Conservation (phyloP, 2,888 invertebrate species). For the Hemicrepidius hirtus region DNA sequence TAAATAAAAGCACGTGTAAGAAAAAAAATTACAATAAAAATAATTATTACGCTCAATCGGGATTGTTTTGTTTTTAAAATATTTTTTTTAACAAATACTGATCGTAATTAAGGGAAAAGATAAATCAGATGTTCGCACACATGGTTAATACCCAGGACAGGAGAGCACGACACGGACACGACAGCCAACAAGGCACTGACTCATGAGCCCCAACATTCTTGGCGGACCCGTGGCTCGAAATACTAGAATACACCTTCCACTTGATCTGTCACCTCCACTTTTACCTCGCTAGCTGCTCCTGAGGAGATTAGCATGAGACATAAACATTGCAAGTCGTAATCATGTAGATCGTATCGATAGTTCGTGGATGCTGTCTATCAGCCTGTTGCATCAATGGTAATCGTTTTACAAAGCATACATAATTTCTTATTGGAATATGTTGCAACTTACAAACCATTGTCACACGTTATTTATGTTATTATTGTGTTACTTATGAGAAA, state of each 20-base stretch:
- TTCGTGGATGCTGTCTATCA: constrained; percentile 36
- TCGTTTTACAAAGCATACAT: neutral
- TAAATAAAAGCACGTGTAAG: constrained; percentile 1
- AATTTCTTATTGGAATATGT: constrained; percentile 8
- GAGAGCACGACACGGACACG: constrained; percentile 60
- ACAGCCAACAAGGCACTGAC: constrained; percentile 65
- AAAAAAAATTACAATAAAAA: no score
- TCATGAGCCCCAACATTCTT: constrained; percentile 57
- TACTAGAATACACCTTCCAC: constrained; percentile 47
- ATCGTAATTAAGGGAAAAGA: neutral
- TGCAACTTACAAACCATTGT: neutral
- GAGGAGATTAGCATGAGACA: constrained; percentile 38
- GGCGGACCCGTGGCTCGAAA: constrained; percentile 30
- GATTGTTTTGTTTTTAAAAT: no score
- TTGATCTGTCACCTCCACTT: constrained; percentile 47
- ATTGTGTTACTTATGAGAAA: no score
- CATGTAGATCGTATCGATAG: constrained; percentile 40
- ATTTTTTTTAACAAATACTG: neutral
- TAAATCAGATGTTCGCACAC: constrained; percentile 42
- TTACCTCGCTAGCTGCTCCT: constrained; percentile 33
- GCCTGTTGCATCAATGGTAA: constrained; percentile 20
- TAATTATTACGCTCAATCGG: no score
- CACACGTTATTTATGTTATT: neutral
- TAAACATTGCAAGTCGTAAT: constrained; percentile 42
- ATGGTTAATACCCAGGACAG: constrained; percentile 24